Base-by-base conservation (phyloP, 2,113 vertebrate genomes). In the Turdus rufiventris region DNA sequence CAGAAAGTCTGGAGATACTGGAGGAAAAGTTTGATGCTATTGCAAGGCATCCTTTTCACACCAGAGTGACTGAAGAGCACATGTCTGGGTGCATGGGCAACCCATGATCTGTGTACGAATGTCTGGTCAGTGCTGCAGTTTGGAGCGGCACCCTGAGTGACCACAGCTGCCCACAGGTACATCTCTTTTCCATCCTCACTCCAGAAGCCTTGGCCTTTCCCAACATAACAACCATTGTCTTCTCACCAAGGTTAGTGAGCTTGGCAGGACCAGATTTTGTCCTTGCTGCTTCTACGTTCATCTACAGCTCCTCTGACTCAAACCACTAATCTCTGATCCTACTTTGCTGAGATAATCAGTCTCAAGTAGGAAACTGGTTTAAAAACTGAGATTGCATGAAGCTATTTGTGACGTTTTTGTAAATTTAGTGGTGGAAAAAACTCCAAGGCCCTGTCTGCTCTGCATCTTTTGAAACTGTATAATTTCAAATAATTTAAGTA, bases 31-130 rank as follows among this genome's bases (percentile, higher is more conserved):
- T 14, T 77, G 7, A 3, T 70, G 38, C 29, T 38, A 4, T 18
- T 67, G 4, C 5, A 38, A 78, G 14, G 19, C 8, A 21, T 20
- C 12, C 18, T 81, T 77, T 88, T 54, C 65, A 24, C 42, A 57
- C 31, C 17, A 71, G 26, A 26, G 34, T 16, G 25, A 14, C 77
- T 42, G n/a, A 57, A 29, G 28, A 38, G 10, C 51, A 9, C 0
- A 0, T n/a, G 47, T 31, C 34, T 58, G 47, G 36, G 29, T 14
- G 17, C n/a, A 15, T 29, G 38, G 33, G 16, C 29, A 58, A 23
- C 15, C 33, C 16, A 0, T 3, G 10, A 17, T 7, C 33, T 21
- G 4, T 4, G 3, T 4, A 23, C 16, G 14, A 2, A 0, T 5
- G 6, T 18, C 29, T 0, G 0, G 11, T 19, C 34, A 51, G 28